Evolutionary conservation across 1,140 invertebrate genomes (phyloP), one percentile per base, ranked within the genome.

Genomic region (Drosophila lowei): DNA sequence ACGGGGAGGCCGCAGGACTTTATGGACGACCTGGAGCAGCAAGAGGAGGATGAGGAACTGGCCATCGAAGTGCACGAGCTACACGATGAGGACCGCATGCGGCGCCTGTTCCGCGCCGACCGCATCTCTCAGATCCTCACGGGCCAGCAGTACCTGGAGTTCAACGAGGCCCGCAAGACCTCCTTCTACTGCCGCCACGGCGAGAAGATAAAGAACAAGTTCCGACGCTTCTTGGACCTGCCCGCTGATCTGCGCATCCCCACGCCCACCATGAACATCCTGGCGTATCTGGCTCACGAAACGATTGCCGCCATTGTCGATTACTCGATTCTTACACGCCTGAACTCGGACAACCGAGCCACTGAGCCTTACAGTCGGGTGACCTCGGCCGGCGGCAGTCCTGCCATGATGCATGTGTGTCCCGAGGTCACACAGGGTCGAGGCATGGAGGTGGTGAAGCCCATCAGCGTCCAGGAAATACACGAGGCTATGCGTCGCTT

Each of bases 401-500:
- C 90, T 0, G 72, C 88, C 9, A 91, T 91, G 89, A 88, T 91
- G 72, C 90, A 91, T 44, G 74, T 91, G 0, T 91, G 91, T 34
- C 91, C 91, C 2, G 91, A 91, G 41, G 91, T 91, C 0, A 91
- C 90, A 0, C 91, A 91, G 46, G 91, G 91, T 0, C 83, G 91
- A 1, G 91, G 85, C 21, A 81, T 86, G 77, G 91, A 91, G 55
- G 90, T 90, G 1, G 89, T 91, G 0, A 90, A 89, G 42, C 90
- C 90, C 13, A 91, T 91, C 9, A 91, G 85, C 15, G 86, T 91
- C 0, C 90, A 90, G 43, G 91, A 91, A 53, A 91, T 91, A 47
- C 86, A 91, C 13, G 91, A 91, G 54, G 91, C 84, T 4, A 91
- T 91, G 77, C 77, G 91, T 11, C 68, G 91, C 1, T 88, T 90